phyloP scores from a whole-genome alignment of 2,888 invertebrate genomes.

The Sinhomidia bicolor region DNA sequence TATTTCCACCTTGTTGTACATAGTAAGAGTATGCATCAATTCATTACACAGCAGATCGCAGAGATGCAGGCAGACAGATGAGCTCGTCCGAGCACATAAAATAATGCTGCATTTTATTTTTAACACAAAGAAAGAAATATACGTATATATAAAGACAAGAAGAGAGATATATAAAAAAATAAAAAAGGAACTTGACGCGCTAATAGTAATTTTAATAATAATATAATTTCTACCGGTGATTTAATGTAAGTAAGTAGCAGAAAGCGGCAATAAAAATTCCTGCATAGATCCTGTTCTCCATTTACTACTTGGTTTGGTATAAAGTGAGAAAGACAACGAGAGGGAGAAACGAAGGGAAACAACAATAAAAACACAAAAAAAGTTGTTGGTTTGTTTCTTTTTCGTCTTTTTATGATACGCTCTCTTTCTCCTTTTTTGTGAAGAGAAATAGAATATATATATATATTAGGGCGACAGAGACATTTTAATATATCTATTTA shows the following conservation, averaged over 20 bases:
- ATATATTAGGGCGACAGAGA: neutral
- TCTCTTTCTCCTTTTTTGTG: neutral
- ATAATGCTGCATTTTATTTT: too few relatives aligned
- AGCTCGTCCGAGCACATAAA: too few relatives aligned
- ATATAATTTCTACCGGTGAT: conserved; percentile 58
- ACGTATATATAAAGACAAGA: neutral
- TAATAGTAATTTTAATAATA: conserved; percentile 60
- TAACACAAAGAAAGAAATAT: too few relatives aligned
- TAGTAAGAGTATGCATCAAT: conserved; percentile 30
- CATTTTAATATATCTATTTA: neutral
- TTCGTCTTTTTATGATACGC: conserved; percentile 52
- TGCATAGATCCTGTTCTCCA: neutral
- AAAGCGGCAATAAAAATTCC: conserved; percentile 34
- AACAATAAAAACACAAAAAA: conserved; percentile 68
- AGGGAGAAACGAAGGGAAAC: conserved; percentile 47
- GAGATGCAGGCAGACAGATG: too few relatives aligned
- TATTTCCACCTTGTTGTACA: neutral
- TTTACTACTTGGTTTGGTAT: neutral
- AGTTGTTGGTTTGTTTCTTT: conserved; percentile 65
- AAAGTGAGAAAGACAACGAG: neutral
- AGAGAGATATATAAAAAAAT: conserved; percentile 20
- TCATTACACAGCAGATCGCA: too few relatives aligned
- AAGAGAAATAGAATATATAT: conserved; percentile 1
- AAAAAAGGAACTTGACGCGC: conserved; percentile 50
- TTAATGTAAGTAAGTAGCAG: conserved; percentile 25